Evolutionary conservation across 2,113 vertebrate species (phyloP), one percentile per base, ranked within the genome.

Genomic region (Hepsetus odoe): DNA sequence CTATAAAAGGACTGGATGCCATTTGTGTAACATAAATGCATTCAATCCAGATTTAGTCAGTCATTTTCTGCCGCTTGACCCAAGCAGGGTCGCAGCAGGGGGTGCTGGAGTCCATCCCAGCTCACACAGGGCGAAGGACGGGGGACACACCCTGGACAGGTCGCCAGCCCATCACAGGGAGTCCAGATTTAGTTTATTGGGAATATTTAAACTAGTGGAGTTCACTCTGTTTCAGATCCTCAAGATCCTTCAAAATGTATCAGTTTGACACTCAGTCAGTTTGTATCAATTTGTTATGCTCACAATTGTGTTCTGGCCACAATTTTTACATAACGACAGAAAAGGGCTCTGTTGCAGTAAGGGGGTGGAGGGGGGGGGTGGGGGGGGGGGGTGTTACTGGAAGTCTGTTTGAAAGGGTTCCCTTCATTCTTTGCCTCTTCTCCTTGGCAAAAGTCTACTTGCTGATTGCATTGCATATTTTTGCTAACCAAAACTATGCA

Each of bases 361-460:
- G 35, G 16, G 32, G n/a, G 61, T 80, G 40, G 51, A n/a, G n/a
- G n/a, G n/a, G n/a, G n/a, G n/a, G n/a, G n/a, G n/a, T n/a, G 2
- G 62, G 56, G 58, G 72, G 66, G 3, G 46, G 16, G 46, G 16
- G 18, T 14, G 53, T 84, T 78, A 84, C 79, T 84, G 82, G 78
- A 81, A 81, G 71, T 73, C 46, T 40, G 68, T 81, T 70, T 78
- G 62, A 80, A 74, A 71, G 64, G 67, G 71, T 81, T 81, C 75
- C 79, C 68, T 77, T 81, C 66, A 76, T 72, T 77, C 68, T 81
- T 65, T 35, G 32, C 74, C 76, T 76, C 66, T 81, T 81, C 55
- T 22, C 69, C 55, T 56, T 61, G 9, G 64, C 49, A 51, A 68
- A 69, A 77, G 59, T 77, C 80, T 82, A 59, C 12, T 78, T 28